phyloP scores from a whole-genome alignment of 2,888 invertebrate genomes.

The Nymphalis urticae region DNA sequence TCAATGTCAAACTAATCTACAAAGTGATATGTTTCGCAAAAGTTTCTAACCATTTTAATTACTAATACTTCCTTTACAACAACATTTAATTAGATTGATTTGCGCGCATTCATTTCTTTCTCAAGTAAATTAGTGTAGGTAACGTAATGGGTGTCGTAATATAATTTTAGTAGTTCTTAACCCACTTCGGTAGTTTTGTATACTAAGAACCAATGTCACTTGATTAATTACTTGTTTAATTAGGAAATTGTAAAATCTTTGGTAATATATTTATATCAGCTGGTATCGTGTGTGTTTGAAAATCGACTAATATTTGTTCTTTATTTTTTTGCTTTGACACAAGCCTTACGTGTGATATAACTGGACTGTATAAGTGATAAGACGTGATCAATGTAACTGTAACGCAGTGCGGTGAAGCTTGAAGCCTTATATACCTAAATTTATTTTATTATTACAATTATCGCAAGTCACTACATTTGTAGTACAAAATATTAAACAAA shows the following conservation, averaged over 20 bases:
- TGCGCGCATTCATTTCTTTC: constrained; percentile 15
- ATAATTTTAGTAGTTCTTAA: constrained; percentile 15
- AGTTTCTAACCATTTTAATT: background rate
- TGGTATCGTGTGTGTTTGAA: too few relatives aligned
- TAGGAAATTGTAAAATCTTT: background rate
- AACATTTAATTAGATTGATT: constrained; percentile 19
- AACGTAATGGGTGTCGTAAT: constrained; percentile 19
- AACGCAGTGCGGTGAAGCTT: too few relatives aligned
- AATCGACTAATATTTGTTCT: too few relatives aligned
- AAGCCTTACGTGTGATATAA: too few relatives aligned
- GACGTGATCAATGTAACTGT: too few relatives aligned
- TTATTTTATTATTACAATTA: too few relatives aligned
- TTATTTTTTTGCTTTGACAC: too few relatives aligned
- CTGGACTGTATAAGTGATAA: too few relatives aligned
- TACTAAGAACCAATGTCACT: background rate
- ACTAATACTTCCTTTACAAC: background rate
- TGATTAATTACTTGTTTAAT: background rate
- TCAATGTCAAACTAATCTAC: too few relatives aligned
- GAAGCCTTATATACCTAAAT: too few relatives aligned
- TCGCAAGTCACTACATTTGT: too few relatives aligned
- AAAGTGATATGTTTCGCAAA: background rate
- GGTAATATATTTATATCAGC: too few relatives aligned
- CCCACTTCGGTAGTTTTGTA: background rate
- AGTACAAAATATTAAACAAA: constrained; percentile 42
- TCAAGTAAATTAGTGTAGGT: constrained; percentile 23